phyloP scores from a whole-genome alignment of 2,888 invertebrate species.

The Microctonus aethiopoides region DNA sequence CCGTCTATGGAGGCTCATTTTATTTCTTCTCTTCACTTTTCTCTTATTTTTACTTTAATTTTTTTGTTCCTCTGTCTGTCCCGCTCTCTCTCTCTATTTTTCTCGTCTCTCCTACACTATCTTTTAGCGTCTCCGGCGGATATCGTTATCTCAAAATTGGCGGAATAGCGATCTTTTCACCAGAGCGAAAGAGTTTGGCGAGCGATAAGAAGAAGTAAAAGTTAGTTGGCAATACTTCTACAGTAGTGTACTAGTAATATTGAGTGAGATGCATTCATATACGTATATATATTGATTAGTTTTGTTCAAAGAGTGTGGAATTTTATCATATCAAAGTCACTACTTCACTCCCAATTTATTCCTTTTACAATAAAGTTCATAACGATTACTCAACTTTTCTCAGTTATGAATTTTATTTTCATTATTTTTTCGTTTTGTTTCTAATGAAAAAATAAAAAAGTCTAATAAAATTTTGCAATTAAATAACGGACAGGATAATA shows the following conservation, averaged over 20 bases:
- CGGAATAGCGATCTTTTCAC: slow-evolving; percentile 39
- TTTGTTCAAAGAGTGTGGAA: slow-evolving; percentile 21
- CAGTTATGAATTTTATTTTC: no score
- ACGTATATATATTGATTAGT: slow-evolving; percentile 19
- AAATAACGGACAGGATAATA: no score
- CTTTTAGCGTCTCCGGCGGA: slow-evolving; percentile 34
- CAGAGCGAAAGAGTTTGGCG: slow-evolving; percentile 32
- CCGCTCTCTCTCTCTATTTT: slow-evolving; percentile 12
- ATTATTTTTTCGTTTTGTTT: no score
- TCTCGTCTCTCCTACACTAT: not conserved
- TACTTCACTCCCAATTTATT: slow-evolving; percentile 29
- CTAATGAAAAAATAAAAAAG: no score
- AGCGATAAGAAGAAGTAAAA: slow-evolving; percentile 23
- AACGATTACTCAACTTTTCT: not conserved
- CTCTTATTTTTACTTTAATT: no score
- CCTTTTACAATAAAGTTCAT: not conserved
- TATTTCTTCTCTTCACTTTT: slow-evolving; percentile 2
- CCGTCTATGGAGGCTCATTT: slow-evolving; percentile 4
- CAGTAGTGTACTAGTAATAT: not conserved
- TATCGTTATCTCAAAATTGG: slow-evolving; percentile 43
- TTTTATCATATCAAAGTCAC: slow-evolving; percentile 29
- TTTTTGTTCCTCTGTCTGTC: not conserved
- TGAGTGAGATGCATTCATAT: not conserved
- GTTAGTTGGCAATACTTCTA: not conserved
- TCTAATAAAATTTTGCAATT: no score